Conservation (phyloP, 2,888 invertebrate genomes). For the Xestia xanthographa region DNA sequence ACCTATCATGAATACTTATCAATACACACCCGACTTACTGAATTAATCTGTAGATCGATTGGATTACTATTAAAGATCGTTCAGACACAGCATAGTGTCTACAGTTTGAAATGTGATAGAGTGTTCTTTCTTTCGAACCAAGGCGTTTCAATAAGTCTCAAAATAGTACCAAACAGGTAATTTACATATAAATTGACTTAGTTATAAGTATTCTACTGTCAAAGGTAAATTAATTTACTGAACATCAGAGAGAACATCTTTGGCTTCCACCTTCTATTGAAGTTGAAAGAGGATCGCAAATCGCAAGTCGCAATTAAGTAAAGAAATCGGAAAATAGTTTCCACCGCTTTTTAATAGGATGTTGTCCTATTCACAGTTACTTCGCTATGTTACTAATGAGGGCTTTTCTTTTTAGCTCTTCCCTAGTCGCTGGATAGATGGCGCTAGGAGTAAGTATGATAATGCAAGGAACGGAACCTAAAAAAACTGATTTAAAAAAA, state of each 20-base stretch:
- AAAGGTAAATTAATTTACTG: conserved; percentile 8
- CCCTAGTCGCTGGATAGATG: no score
- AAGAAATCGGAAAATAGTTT: background rate
- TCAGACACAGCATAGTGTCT: background rate
- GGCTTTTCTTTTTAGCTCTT: no score
- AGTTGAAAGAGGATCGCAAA: conserved; percentile 11
- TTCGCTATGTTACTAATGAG: no score
- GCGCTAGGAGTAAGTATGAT: no score
- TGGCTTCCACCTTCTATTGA: conserved; percentile 6
- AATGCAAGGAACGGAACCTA: no score
- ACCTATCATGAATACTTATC: conserved; percentile 29
- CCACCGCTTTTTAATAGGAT: background rate
- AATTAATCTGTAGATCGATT: conserved; percentile 17
- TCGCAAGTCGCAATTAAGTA: background rate
- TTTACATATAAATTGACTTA: background rate
- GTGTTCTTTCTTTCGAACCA: background rate
- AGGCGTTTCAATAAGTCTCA: background rate
- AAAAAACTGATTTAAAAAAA: no score
- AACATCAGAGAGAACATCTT: conserved; percentile 12
- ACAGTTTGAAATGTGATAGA: background rate
- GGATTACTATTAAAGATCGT: background rate
- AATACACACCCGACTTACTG: conserved; percentile 26
- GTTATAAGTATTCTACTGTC: background rate
- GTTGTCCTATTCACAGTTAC: background rate
- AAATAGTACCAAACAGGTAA: background rate